phyloP scores from a whole-genome alignment of 2,113 vertebrate genomes.

The Paralichthys olivaceus region DNA sequence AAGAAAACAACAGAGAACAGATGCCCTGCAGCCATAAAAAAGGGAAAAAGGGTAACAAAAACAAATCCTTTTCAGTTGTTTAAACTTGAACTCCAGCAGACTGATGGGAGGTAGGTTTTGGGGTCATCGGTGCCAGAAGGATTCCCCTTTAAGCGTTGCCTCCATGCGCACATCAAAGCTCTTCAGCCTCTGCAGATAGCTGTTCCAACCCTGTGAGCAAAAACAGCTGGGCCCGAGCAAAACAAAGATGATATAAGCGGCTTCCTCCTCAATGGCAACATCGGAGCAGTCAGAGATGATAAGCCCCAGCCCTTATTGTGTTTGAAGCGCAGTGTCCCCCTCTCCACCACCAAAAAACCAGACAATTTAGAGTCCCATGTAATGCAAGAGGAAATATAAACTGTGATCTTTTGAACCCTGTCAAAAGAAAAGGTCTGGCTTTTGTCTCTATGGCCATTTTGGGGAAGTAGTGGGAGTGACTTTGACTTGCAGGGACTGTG shows the following conservation, averaged over 20 bases:
- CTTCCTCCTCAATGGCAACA: slow-evolving; percentile 62
- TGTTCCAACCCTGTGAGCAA: slow-evolving; percentile 53
- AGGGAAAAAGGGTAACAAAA: slow-evolving; percentile 41
- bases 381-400: slow-evolving; percentile 78
- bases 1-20: slow-evolving; percentile 45
- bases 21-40: slow-evolving; percentile 22
- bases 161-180: slow-evolving; percentile 75
- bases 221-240: slow-evolving; percentile 76
- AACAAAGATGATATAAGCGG: slow-evolving; percentile 77
- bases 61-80: slow-evolving; percentile 63
- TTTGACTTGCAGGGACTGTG: slow-evolving; percentile 42
- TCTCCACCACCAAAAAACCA: slow-evolving; percentile 38
- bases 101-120: slow-evolving; percentile 65
- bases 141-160: slow-evolving; percentile 36
- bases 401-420: slow-evolving; percentile 75
- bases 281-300: slow-evolving; percentile 61
- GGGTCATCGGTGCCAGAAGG: slow-evolving; percentile 49
- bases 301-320: slow-evolving; percentile 53
- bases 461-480: slow-evolving; percentile 59
- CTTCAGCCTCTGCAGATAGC: slow-evolving; percentile 65
- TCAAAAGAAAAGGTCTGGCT: slow-evolving; percentile 67
- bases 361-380: slow-evolving; percentile 69
- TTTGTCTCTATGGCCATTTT: slow-evolving; percentile 67
- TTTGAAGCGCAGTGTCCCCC: slow-evolving; percentile 44
- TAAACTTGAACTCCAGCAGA: slow-evolving; percentile 76